Evolutionary conservation across 1,140 invertebrate genomes (phyloP), one percentile per base, ranked within the genome.

Genomic region (Hydropsyche tenuis): DNA sequence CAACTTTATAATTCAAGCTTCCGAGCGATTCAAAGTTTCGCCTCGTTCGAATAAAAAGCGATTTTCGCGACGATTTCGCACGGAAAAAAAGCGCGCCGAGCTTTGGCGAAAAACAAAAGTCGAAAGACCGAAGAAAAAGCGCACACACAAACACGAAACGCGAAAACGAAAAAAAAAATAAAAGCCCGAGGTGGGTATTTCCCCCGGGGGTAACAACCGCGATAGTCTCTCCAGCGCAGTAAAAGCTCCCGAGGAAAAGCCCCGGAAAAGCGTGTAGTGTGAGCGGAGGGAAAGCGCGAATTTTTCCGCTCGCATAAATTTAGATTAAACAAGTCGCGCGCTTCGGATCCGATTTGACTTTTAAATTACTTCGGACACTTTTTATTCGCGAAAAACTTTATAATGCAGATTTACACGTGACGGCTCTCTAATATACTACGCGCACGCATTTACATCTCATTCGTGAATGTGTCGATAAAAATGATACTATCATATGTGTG

Each of bases 261-360:
- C n/a, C n/a, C n/a, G n/a, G n/a, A n/a, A n/a, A n/a, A n/a, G n/a
- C n/a, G n/a, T n/a, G n/a, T 37, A 9, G 30, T 37, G 3, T 37
- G 30, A 2, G 27, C 5, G 60, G 23, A n/a, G 53, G 23, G 16
- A 60, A 60, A 60, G 22, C 18, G 9, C 37, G 16, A 43, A 43
- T 66, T 66, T 45, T 66, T 66, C 37, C 46, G 2, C 65, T 23
- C 30, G 46, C 65, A 69, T 69, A 70, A 70, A 70, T 70, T 70
- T 56, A 46, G 43, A 69, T 69, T 68, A 60, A 60, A 60, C 22
- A 68, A 68, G 45, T 68, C 65, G 65, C 43, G n/a, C 37, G 23
- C 43, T 16, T 37, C 48, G 20, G 51, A 70, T 70, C 68, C 23
- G 48, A 70, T 70, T 70, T 70, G 27, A 37, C 46, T 70, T 70